Evolutionary conservation across 2,113 vertebrate genomes (phyloP).

Genomic region (Emydura subglobosa): DNA sequence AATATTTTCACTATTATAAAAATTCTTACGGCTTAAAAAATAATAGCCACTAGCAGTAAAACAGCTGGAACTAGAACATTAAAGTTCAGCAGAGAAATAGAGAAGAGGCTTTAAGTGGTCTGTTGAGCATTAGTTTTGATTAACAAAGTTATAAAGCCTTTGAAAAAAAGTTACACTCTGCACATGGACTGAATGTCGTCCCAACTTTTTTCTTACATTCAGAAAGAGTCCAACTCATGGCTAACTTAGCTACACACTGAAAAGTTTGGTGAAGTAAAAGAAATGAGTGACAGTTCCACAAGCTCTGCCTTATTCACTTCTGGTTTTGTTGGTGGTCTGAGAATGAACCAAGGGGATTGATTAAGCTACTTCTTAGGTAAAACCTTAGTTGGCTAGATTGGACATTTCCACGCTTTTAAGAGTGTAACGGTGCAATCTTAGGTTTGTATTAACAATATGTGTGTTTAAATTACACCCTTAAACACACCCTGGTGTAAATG

Average conservation of each 20-base stretch:
- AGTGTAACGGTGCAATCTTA: background rate
- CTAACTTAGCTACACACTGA: background rate
- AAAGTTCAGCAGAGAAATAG: background rate
- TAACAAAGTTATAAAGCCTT: background rate
- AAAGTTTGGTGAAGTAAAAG: background rate
- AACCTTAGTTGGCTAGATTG: conserved; percentile 1
- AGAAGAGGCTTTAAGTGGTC: background rate
- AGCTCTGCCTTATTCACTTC: background rate
- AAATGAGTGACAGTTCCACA: background rate
- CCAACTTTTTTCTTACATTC: background rate
- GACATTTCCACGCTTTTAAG: conserved; percentile 1
- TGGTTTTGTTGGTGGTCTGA: background rate
- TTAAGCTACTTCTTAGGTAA: background rate
- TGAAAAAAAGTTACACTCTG: background rate
- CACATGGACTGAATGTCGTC: background rate
- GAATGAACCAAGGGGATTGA: background rate
- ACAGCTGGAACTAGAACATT: background rate
- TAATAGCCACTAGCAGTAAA: background rate
- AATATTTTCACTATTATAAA: background rate
- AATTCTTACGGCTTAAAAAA: too few species aligned
- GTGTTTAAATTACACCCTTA: background rate
- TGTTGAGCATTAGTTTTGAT: background rate
- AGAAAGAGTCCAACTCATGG: background rate
- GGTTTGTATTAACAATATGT: background rate
- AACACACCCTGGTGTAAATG: background rate